phyloP scores from a whole-genome alignment of 2,113 vertebrate species.

The Dicrurus megarhynchus region DNA sequence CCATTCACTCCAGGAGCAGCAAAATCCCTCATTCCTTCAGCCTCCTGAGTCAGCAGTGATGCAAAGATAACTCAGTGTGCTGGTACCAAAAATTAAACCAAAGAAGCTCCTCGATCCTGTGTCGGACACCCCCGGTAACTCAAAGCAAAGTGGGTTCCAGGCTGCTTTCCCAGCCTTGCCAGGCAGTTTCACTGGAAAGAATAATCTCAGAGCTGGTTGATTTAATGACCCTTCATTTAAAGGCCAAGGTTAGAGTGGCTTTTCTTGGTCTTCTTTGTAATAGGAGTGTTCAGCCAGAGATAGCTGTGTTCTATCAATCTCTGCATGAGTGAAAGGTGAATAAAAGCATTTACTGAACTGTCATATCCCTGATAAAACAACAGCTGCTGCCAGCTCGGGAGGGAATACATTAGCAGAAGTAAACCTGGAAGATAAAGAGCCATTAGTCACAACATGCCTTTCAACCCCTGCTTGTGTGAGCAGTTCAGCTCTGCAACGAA shows the following conservation, averaged over 20 bases:
- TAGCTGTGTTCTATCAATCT: not conserved
- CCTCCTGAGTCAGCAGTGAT: not conserved
- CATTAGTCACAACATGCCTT: not conserved
- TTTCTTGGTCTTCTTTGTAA: not conserved
- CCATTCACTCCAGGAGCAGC: not conserved
- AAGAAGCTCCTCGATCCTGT: not conserved
- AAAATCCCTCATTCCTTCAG: not conserved
- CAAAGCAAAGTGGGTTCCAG: not conserved
- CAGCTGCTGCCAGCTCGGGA: not conserved
- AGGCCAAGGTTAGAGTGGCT: not conserved
- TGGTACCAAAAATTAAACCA: not conserved
- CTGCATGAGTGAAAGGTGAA: not conserved
- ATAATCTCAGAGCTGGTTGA: not conserved
- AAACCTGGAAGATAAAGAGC: not conserved
- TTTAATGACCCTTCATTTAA: constrained; percentile 17
- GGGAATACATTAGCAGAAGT: not conserved
- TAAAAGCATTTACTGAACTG: constrained; percentile 18
- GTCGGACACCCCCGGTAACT: not conserved
- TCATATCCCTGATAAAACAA: constrained; percentile 1
- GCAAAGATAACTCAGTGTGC: not conserved
- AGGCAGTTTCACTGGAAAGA: not conserved
- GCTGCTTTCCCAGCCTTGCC: not conserved
- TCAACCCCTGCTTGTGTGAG: not conserved
- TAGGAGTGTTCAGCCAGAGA: not conserved
- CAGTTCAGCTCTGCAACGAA: not conserved